Conservation (phyloP, 2,888 invertebrate species). For the Mythimna pallens region DNA sequence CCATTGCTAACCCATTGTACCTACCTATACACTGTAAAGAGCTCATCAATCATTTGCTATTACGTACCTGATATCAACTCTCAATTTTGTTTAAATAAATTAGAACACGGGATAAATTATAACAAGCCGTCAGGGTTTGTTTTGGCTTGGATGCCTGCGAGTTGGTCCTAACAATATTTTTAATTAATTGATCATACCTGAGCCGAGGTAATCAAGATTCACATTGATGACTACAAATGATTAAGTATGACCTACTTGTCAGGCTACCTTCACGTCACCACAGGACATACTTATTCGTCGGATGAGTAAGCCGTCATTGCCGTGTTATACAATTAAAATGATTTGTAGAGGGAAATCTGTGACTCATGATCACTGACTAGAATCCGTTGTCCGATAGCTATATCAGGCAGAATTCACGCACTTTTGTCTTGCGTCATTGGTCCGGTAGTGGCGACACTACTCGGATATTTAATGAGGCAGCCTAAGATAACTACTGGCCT, state of each 20-base stretch:
- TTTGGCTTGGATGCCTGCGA: constrained; percentile 3
- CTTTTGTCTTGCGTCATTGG: constrained; percentile 82
- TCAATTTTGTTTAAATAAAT: constrained; percentile 24
- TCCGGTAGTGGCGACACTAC: constrained; percentile 69
- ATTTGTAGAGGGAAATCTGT: constrained; percentile 78
- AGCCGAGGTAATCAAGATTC: neutral
- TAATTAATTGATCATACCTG: neutral
- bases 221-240: constrained; percentile 1
- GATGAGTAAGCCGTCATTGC: constrained; percentile 63
- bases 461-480: constrained; percentile 63
- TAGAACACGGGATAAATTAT: neutral
- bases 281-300: constrained; percentile 31
- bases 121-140: neutral
- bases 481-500: constrained; percentile 7
- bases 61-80: constrained; percentile 23
- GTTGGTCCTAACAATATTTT: neutral
- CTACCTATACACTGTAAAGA: constrained; percentile 68
- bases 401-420: constrained; percentile 85
- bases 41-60: constrained; percentile 70
- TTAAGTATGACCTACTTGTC: constrained; percentile 15
- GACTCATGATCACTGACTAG: constrained; percentile 78
- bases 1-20: constrained; percentile 70
- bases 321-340: constrained; percentile 73
- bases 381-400: constrained; percentile 66
- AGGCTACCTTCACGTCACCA: constrained; percentile 32